Conservation (phyloP, 2,113 vertebrate species). For the Epinephelus fuscoguttatus region DNA sequence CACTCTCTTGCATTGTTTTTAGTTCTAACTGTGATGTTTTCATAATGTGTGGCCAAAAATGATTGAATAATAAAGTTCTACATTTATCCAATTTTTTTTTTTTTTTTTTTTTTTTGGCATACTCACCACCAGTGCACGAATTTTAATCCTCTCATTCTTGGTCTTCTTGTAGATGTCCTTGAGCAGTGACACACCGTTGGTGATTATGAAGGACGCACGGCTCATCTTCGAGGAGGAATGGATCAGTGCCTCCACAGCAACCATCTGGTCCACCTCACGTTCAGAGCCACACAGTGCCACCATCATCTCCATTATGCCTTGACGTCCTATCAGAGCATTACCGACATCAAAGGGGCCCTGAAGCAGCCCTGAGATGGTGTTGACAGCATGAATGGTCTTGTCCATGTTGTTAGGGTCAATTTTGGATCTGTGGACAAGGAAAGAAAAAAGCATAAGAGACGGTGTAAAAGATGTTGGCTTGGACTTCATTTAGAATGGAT, state of each 20-base stretch:
- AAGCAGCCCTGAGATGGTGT: constrained; percentile 93
- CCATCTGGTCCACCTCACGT: constrained; percentile 95
- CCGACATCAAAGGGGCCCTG: constrained; percentile 97
- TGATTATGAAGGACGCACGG: constrained; percentile 95
- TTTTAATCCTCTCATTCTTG: constrained; percentile 98
- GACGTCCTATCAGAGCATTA: constrained; percentile 90
- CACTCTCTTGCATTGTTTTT: neutral
- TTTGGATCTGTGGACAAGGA: constrained; percentile 86
- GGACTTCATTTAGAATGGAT: neutral
- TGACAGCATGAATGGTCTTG: constrained; percentile 95
- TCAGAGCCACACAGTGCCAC: constrained; percentile 94
- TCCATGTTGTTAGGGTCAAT: constrained; percentile 98
- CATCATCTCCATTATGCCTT: constrained; percentile 99
- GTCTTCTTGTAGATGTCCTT: constrained; percentile 99
- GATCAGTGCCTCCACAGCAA: constrained; percentile 96
- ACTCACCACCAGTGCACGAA: constrained; percentile 95
- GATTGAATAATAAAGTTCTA: neutral
- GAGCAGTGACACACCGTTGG: constrained; percentile 92
- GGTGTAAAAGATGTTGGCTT: neutral
- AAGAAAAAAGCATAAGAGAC: neutral
- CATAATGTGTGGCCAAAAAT: neutral
- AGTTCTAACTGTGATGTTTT: neutral
- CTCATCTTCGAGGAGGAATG: constrained; percentile 96
- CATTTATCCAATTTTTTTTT: too few relatives aligned
- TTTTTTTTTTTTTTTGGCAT: neutral